A percentile compares a stretch with the other conserved stretches of the same genome.
phyloP scores from a whole-genome alignment of 2,888 invertebrate genomes.

The Argyresthia goedartella region DNA sequence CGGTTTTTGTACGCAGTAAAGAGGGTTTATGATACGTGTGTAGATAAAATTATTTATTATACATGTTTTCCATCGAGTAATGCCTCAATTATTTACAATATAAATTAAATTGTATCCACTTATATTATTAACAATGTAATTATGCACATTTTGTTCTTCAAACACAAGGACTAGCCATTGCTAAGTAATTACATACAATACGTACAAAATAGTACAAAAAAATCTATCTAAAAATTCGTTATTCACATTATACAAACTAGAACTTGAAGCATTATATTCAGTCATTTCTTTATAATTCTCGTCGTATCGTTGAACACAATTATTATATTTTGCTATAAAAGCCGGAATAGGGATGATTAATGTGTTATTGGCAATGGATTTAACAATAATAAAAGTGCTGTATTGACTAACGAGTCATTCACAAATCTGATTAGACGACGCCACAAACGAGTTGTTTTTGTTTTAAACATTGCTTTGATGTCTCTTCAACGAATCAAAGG shows the following conservation, averaged over 20 bases:
- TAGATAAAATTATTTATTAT: conserved; percentile 12
- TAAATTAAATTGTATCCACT: not conserved
- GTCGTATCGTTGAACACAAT: conserved; percentile 52
- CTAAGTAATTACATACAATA: conserved; percentile 41
- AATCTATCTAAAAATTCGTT: conserved; percentile 54
- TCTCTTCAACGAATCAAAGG: too few species aligned
- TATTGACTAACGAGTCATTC: too few species aligned
- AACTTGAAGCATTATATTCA: conserved; percentile 34
- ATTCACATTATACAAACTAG: conserved; percentile 34
- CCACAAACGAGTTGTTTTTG: too few species aligned
- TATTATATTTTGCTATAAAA: conserved; percentile 27
- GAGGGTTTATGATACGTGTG: too few species aligned
- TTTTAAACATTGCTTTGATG: too few species aligned
- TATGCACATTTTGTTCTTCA: conserved; percentile 51
- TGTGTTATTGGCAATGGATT: too few species aligned
- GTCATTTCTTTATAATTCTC: conserved; percentile 35
- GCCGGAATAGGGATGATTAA: not conserved
- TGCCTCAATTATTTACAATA: conserved; percentile 40
- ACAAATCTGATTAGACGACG: too few species aligned
- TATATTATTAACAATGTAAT: conserved; percentile 27
- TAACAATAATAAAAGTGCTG: too few species aligned
- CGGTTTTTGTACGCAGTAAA: too few species aligned
- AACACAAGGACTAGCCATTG: conserved; percentile 60
- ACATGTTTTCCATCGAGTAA: conserved; percentile 26
- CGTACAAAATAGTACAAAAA: conserved; percentile 21